phyloP scores from a whole-genome alignment of 2,888 invertebrate species.

The Pollenia amentaria region DNA sequence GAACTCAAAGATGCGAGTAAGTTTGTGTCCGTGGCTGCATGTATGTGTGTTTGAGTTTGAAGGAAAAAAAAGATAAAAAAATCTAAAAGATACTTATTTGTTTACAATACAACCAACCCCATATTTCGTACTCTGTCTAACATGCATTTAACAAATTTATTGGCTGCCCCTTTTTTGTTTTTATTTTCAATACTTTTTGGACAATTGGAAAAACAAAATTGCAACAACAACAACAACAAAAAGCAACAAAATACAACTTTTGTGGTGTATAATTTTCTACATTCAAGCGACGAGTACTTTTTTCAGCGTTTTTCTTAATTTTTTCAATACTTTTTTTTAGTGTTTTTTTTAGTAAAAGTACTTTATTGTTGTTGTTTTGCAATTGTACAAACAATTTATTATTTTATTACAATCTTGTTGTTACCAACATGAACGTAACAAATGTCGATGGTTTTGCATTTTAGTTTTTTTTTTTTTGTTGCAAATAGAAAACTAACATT shows the following conservation, averaged over 20 bases:
- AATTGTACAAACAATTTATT: conserved; percentile 71
- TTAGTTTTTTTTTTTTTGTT: conserved; percentile 45
- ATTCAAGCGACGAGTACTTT: conserved; percentile 24
- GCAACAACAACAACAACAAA: background rate
- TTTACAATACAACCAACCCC: conserved; percentile 45
- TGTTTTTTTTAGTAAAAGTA: conserved; percentile 28
- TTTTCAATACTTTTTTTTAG: conserved; percentile 20
- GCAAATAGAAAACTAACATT: conserved; percentile 64
- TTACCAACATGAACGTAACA: conserved; percentile 72
- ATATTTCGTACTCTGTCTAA: conserved; percentile 60
- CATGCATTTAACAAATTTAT: conserved; percentile 55
- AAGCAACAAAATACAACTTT: conserved; percentile 4
- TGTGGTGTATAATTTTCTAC: conserved; percentile 40
- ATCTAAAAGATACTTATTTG: conserved; percentile 58
- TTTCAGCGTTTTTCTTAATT: conserved; percentile 12
- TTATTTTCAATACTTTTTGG: conserved; percentile 45
- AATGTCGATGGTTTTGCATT: conserved; percentile 72
- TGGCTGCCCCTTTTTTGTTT: conserved; percentile 47
- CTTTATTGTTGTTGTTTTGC: conserved; percentile 11
- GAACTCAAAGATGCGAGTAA: background rate
- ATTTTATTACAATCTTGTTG: conserved; percentile 71
- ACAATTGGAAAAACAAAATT: conserved; percentile 53
- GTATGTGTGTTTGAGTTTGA: background rate
- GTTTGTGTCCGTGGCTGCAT: too few relatives aligned
- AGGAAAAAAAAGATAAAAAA: conserved; percentile 49